Evolutionary conservation across 2,113 vertebrate species (phyloP), one percentile per base, ranked within the genome.

Genomic region (Silurus meridionalis): DNA sequence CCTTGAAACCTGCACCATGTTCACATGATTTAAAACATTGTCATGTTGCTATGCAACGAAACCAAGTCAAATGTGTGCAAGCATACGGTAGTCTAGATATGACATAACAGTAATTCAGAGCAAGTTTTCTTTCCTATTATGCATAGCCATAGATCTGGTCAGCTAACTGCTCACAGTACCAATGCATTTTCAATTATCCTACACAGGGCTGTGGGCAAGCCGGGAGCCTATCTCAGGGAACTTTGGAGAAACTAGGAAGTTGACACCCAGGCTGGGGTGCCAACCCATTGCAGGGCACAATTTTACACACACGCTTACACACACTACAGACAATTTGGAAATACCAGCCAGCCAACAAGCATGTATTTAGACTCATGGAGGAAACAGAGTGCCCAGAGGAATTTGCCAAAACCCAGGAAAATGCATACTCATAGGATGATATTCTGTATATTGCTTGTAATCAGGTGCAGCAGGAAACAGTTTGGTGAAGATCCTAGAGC

Each of bases 401-500:
- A 37, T 2, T 37, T 37, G 37, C 37, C 37, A 37, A 37, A 37
- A 0, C 37, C 37, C 37, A 37, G 37, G 37, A 37, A 37, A 37
- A 37, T 37, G 37, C 37, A 37, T 37, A 37, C 37, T 37, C 37
- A 37, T 0, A 37, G 37, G 37, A 37, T 37, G 2, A 37, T 37
- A 37, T 37, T 37, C 37, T 37, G 37, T 17, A 37, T 71, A 71
- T 1, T 71, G 25, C 37, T 37, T 66, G n/a, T 25, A n/a, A 66
- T 28, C 84, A 97, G 97, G 95, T 80, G 91, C 95, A 17, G 96
- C 95, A n/a, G 96, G 96, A 81, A 98, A 95, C 91, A 95, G 94
- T 91, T 98, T 99, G 85, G 99, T 98, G 97, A 96, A 95, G 84
- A 89, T 97, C 46, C 52, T 77, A 50, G 4, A 58, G 90, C 88